Conservation (phyloP, 2,797 vertebrate genomes). For the Enoplosus armatus region DNA sequence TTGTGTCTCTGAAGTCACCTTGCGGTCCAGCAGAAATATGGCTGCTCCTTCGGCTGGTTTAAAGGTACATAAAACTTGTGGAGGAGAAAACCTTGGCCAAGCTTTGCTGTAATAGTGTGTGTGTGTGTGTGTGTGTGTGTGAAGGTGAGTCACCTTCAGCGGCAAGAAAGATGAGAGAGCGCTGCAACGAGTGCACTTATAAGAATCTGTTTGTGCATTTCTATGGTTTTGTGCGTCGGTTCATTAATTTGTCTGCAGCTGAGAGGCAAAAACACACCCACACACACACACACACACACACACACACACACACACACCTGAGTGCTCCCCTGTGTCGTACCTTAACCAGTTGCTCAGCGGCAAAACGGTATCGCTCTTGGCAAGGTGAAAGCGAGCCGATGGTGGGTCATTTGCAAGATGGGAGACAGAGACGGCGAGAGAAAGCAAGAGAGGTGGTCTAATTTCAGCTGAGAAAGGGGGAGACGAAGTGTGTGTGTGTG, state of each 20-base stretch:
- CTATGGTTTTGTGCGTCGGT: conserved; percentile 17
- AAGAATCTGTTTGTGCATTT: conserved; percentile 63
- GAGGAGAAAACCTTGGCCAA: conserved; percentile 59
- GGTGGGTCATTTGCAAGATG: conserved; percentile 67
- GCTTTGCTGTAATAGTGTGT: conserved; percentile 11
- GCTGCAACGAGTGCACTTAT: conserved; percentile 35
- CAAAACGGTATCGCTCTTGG: conserved; percentile 60
- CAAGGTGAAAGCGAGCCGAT: conserved; percentile 76
- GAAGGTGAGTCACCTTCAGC: conserved; percentile 63
- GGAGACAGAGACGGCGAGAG: conserved; percentile 39
- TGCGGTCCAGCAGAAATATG: conserved; percentile 72
- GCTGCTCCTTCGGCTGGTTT: conserved; percentile 66
- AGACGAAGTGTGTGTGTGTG: conserved; percentile 43
- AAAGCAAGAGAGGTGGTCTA: conserved; percentile 62
- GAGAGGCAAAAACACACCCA: conserved; percentile 47
- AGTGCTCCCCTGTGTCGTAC: conserved; percentile 30
- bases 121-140: conserved; percentile 24
- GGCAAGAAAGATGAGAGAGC: conserved; percentile 42
- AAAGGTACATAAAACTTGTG: conserved; percentile 75
- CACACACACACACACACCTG: conserved; percentile 24
- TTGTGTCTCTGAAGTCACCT: conserved; percentile 71
- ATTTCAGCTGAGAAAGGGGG: conserved; percentile 64
- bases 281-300: conserved; percentile 24
- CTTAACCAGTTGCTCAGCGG: conserved; percentile 50
- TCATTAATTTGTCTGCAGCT: conserved; percentile 64